These are phyloP conservation scores for Pteropus alecto DNA, from an alignment of 2,113 vertebrate genomes.

Conservation along the genomic window DNA sequence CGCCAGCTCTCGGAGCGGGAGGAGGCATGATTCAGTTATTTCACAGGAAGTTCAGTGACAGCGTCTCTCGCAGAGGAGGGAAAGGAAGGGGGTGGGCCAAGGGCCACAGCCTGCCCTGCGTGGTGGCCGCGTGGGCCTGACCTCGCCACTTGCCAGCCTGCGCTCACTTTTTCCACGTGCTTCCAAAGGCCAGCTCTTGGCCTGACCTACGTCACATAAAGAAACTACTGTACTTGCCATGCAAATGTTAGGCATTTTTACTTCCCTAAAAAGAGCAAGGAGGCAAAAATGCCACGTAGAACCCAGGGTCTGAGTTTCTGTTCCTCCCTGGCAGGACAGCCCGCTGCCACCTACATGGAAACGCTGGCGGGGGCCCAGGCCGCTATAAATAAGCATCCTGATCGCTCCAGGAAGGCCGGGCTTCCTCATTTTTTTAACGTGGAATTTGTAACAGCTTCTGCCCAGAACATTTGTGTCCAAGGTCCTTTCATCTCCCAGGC, in stretches of 20 bases:
- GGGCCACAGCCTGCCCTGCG: accelerated
- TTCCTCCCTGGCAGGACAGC: neutral
- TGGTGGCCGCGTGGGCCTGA: neutral
- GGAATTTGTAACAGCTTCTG: constrained; percentile 36
- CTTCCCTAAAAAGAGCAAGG: neutral
- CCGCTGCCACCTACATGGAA: neutral
- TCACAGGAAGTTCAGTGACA: neutral
- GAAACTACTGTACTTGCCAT: neutral
- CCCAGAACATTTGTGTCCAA: neutral
- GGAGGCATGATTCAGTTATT: neutral
- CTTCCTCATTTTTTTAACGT: constrained; percentile 43
- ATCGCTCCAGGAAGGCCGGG: constrained; percentile 28
- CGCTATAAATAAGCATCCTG: constrained; percentile 52
- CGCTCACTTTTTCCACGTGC: neutral
- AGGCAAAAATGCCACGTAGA: accelerated
- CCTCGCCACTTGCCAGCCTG: neutral
- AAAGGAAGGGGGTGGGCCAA: neutral
- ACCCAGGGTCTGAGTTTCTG: neutral
- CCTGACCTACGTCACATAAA: neutral
- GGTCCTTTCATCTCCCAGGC: constrained; percentile 33
- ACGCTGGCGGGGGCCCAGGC: neutral
- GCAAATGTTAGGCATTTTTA: neutral
- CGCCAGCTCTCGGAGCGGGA: neutral
- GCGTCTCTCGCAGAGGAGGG: neutral
- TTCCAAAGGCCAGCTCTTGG: neutral